phyloP scores from a whole-genome alignment of 1,140 invertebrate genomes.

The Heliothis virescens region DNA sequence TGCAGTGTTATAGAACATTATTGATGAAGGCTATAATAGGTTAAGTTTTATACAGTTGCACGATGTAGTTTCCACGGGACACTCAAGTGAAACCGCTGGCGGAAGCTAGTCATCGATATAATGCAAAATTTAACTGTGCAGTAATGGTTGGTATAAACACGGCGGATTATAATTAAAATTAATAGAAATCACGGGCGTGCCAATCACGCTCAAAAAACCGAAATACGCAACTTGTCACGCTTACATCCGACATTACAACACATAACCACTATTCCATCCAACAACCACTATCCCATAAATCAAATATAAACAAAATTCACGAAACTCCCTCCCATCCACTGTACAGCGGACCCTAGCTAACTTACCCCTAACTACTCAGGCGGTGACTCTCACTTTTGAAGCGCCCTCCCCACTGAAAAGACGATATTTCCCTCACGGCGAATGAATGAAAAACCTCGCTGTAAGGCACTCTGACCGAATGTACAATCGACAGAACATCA shows the following conservation, averaged over 20 bases:
- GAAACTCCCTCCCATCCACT: background rate
- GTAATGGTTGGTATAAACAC: no score
- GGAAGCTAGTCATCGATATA: no score
- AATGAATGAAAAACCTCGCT: constrained; percentile 39
- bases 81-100: no score
- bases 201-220: background rate
- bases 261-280: background rate
- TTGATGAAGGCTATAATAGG: no score
- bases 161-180: no score
- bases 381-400: constrained; percentile 52
- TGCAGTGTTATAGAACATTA: no score
- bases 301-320: background rate
- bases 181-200: no score
- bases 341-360: background rate
- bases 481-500: no score
- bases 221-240: background rate
- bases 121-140: no score
- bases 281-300: background rate
- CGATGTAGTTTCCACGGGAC: no score
- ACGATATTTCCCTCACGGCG: constrained; percentile 42
- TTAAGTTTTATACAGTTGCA: no score
- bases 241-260: background rate
- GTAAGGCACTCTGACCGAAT: no score
- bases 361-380: constrained; percentile 4
- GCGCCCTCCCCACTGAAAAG: constrained; percentile 40